Percentiles rank a stretch among this genome's conserved stretches.
These are phyloP conservation scores for Monomorium pharaonis DNA, from an alignment of 1,140 invertebrate species.

Conservation along the genomic window DNA sequence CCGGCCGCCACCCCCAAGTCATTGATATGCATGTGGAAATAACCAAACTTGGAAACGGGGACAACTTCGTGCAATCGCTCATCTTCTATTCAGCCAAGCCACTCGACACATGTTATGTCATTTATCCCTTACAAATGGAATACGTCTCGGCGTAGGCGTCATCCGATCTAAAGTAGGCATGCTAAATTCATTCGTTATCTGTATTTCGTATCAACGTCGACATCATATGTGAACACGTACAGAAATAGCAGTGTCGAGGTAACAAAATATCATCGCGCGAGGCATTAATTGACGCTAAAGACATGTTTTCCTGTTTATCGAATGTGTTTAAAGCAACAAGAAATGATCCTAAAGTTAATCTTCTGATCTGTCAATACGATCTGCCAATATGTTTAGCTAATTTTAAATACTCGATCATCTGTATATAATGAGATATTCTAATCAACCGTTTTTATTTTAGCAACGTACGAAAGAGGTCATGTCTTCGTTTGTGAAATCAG, in stretches of 20 bases:
- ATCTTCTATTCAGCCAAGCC: conserved; percentile 55
- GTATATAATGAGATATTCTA: not conserved
- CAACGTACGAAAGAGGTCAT: not conserved
- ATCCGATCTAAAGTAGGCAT: conserved; percentile 46
- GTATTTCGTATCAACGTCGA: not conserved
- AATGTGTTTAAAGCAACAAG: too few species aligned
- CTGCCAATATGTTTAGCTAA: not conserved
- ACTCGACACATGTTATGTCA: conserved; percentile 51
- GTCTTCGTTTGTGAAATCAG: not conserved
- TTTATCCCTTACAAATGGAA: conserved; percentile 44
- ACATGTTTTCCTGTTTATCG: too few species aligned
- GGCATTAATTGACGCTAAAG: not conserved
- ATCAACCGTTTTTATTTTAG: not conserved
- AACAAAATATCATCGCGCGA: not conserved
- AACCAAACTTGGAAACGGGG: conserved; percentile 53
- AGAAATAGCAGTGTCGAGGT: not conserved
- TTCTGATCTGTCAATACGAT: too few species aligned
- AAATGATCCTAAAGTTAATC: too few species aligned
- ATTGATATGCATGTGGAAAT: conserved; percentile 53
- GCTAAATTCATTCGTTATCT: conserved; percentile 42
- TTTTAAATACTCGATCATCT: not conserved
- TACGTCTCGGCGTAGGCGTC: conserved; percentile 28
- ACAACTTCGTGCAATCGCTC: conserved; percentile 47
- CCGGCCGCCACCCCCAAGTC: not conserved
- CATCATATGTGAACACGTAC: not conserved